phyloP scores from a whole-genome alignment of 2,797 vertebrate species.

The Lepus oiostolus region DNA sequence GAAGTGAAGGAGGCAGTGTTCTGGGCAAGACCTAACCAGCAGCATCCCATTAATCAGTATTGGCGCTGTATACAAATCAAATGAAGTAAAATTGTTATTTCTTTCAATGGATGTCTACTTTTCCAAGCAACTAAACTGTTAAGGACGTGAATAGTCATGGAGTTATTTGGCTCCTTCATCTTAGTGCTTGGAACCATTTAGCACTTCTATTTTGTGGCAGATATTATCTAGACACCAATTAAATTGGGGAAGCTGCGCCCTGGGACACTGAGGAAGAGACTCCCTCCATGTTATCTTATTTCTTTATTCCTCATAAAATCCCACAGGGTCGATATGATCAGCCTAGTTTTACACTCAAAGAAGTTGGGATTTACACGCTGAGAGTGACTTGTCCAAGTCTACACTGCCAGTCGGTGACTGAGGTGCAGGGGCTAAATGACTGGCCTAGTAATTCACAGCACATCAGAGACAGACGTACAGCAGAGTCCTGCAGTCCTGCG shows the following conservation, averaged over 20 bases:
- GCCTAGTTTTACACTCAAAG: background rate
- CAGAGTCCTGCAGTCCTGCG: background rate
- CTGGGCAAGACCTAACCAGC: background rate
- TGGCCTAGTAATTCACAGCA: constrained; percentile 35
- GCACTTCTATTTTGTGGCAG: constrained; percentile 24
- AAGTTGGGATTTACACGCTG: background rate
- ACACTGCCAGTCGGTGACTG: background rate
- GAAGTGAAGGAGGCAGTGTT: background rate
- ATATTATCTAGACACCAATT: background rate
- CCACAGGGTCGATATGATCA: background rate
- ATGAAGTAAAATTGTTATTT: background rate
- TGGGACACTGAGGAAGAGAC: background rate
- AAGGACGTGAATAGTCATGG: background rate
- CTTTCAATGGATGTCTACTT: background rate
- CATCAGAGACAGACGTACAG: background rate
- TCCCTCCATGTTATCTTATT: background rate
- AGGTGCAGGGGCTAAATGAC: background rate
- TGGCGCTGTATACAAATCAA: constrained; percentile 9
- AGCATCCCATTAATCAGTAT: background rate
- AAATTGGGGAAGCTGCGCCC: background rate
- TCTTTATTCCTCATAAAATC: background rate
- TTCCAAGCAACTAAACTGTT: background rate
- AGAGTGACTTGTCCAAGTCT: background rate
- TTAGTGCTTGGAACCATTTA: background rate
- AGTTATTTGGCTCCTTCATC: background rate